phyloP scores from a whole-genome alignment of 1,140 invertebrate species.

The Calliopsis andreniformis region DNA sequence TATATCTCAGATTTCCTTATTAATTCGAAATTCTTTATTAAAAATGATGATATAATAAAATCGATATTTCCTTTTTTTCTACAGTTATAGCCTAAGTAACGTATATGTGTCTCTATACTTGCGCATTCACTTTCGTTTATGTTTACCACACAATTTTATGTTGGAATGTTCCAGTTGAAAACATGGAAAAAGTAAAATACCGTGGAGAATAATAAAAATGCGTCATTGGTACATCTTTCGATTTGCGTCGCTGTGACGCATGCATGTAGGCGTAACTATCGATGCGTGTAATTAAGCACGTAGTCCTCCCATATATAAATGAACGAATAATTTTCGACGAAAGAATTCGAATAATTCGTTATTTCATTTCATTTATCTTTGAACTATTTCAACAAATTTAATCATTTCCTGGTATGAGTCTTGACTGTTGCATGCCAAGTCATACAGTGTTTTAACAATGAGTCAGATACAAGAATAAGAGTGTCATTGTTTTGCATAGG shows the following conservation, averaged over 20 bases:
- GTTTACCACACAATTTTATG: not conserved
- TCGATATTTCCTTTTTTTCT: not conserved
- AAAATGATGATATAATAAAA: not conserved
- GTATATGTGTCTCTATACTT: not conserved
- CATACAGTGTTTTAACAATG: conserved; percentile 10
- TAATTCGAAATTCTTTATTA: not conserved
- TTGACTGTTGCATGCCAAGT: not conserved
- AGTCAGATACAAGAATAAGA: conserved; percentile 5
- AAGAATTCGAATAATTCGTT: not conserved
- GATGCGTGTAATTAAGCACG: not conserved
- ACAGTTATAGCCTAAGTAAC: not conserved
- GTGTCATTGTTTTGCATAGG: not conserved
- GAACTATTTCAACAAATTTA: not conserved
- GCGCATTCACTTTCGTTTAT: not conserved
- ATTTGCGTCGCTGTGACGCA: no score
- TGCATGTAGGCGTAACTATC: no score
- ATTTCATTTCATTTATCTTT: not conserved
- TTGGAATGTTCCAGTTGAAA: not conserved
- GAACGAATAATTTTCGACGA: no score
- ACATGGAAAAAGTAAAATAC: not conserved
- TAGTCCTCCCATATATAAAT: not conserved
- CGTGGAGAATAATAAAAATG: not conserved
- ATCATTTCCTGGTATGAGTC: not conserved
- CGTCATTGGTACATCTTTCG: not conserved
- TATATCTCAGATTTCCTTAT: not conserved